phyloP scores from a whole-genome alignment of 2,888 invertebrate genomes.

The Lucinisca nassula region DNA sequence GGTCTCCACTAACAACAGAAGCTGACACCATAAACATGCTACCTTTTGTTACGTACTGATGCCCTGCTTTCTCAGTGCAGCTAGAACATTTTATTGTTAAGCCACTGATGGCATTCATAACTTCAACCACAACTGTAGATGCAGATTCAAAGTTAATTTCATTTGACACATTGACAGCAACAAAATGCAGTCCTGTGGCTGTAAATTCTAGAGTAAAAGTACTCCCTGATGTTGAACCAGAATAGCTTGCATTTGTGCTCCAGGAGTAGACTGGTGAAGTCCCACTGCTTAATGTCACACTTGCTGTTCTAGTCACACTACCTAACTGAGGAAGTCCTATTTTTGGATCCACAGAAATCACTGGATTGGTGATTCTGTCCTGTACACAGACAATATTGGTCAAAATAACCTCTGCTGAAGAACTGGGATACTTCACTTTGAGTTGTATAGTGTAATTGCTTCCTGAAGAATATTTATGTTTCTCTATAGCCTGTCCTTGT shows the following conservation, averaged over 20 bases:
- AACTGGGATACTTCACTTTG: conserved; percentile 56
- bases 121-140: conserved; percentile 58
- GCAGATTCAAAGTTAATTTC: conserved; percentile 56
- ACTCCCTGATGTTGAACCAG: conserved; percentile 17
- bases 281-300: conserved; percentile 50
- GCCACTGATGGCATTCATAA: conserved; percentile 67
- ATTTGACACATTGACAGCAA: conserved; percentile 70
- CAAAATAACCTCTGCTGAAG: conserved; percentile 14
- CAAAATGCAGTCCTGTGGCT: conserved; percentile 50
- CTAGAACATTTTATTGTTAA: conserved; percentile 62
- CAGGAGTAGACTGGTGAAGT: conserved; percentile 51
- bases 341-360: conserved; percentile 39
- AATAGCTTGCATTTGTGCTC: conserved; percentile 56
- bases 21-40: conserved; percentile 62
- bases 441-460: conserved; percentile 69
- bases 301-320: conserved; percentile 30
- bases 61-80: conserved; percentile 47
- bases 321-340: conserved; percentile 51
- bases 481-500: background rate
- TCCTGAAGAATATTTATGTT: conserved; percentile 53
- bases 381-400: conserved; percentile 63
- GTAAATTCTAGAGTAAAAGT: conserved; percentile 25
- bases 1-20: conserved; percentile 57
- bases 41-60: conserved; percentile 67
- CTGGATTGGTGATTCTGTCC: conserved; percentile 54